Percentiles rank a stretch among this genome's conserved stretches.
These are phyloP conservation scores for Trachops cirrhosus DNA, from an alignment of 2,797 vertebrate species.

Conservation along the genomic window DNA sequence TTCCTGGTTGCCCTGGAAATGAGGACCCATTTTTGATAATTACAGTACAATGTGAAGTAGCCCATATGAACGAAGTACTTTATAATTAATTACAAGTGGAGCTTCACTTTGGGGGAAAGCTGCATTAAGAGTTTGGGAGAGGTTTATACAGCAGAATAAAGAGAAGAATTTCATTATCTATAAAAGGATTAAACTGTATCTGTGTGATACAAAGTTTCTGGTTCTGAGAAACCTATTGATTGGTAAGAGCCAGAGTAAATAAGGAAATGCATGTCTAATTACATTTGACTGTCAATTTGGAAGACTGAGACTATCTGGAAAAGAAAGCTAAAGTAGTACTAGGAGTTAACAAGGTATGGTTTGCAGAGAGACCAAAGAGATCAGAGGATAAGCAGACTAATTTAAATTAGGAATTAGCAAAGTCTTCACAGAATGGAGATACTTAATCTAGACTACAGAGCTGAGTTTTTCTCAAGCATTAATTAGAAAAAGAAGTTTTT, in stretches of 20 bases:
- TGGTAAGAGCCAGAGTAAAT: neutral
- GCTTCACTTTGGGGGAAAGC: neutral
- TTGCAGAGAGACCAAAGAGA: neutral
- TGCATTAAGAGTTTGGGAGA: neutral
- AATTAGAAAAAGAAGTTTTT: neutral
- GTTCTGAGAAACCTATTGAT: neutral
- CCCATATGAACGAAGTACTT: neutral
- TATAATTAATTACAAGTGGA: neutral
- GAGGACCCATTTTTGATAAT: neutral
- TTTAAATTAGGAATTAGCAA: slow-evolving; percentile 17
- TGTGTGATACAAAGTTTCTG: neutral
- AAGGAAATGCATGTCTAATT: neutral
- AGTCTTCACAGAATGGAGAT: neutral
- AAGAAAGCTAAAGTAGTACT: neutral
- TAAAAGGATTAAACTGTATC: neutral
- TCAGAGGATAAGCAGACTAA: neutral
- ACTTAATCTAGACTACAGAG: neutral
- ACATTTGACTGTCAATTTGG: neutral
- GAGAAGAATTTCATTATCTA: neutral
- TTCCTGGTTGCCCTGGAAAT: neutral
- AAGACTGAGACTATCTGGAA: neutral
- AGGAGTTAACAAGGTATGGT: neutral
- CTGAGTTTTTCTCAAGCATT: neutral
- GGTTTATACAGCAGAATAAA: neutral
- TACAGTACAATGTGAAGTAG: neutral